A percentile compares a stretch with the other conserved stretches of the same genome.
Conservation (phyloP, 2,888 invertebrate genomes). For the Dolichomitus sp. region DNA sequence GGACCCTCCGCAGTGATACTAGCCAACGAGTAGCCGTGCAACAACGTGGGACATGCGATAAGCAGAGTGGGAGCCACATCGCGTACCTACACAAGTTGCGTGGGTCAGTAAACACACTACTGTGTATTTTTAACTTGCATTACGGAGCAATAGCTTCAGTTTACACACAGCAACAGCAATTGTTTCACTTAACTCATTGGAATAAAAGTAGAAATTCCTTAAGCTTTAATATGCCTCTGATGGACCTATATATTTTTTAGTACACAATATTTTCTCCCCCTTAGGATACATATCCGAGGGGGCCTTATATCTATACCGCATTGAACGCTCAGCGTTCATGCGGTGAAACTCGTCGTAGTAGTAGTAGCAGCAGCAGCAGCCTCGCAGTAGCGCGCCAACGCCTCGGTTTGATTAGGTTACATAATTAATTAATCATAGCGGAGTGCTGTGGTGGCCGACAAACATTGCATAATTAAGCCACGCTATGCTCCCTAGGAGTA, state of each 20-base stretch:
- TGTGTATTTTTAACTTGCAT: neutral
- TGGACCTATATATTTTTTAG: neutral
- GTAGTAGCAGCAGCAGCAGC: slow-evolving; percentile 3
- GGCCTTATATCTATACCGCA: slow-evolving; percentile 27
- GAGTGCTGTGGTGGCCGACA: slow-evolving; percentile 72
- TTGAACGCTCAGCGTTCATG: slow-evolving; percentile 2
- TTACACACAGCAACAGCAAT: no score
- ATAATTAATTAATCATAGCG: slow-evolving; percentile 76
- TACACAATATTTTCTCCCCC: neutral
- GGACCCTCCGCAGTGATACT: slow-evolving; percentile 38
- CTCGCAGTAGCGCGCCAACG: slow-evolving; percentile 62
- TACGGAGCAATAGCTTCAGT: neutral
- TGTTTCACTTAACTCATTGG: neutral
- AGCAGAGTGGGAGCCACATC: neutral
- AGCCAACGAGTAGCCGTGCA: slow-evolving; percentile 31
- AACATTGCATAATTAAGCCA: slow-evolving; percentile 77
- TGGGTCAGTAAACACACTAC: slow-evolving; percentile 31
- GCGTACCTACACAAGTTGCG: neutral
- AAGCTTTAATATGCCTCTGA: neutral
- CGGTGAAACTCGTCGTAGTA: neutral
- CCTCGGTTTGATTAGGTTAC: slow-evolving; percentile 72
- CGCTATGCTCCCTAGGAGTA: slow-evolving; percentile 50
- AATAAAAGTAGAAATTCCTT: neutral
- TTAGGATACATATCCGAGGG: neutral
- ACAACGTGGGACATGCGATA: slow-evolving; percentile 28